These are phyloP conservation scores for Papilio elwesi DNA, from an alignment of 2,888 invertebrate genomes.

Conservation along the genomic window DNA sequence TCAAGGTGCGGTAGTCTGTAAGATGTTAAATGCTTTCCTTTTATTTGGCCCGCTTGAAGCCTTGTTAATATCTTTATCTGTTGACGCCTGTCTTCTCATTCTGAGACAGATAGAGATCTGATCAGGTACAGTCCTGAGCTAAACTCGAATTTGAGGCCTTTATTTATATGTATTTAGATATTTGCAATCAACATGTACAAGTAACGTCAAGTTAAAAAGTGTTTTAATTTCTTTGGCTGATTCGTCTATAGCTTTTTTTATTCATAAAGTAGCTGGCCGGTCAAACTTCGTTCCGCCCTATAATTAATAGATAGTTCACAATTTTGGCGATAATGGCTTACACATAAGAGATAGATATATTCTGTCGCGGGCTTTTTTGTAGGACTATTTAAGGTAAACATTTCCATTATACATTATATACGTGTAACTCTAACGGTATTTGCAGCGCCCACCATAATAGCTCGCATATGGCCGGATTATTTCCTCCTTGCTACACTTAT, in stretches of 20 bases:
- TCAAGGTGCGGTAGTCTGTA: conserved; percentile 38
- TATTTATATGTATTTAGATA: conserved; percentile 39
- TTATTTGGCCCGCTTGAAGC: conserved; percentile 37
- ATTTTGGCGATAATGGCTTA: no score
- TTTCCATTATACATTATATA: no score
- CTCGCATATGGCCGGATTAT: no score
- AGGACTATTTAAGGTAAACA: no score
- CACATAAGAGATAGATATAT: no score
- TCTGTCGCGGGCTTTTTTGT: no score
- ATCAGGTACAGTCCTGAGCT: conserved; percentile 24
- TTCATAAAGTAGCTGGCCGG: no score
- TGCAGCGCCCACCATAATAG: no score
- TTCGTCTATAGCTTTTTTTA: neutral
- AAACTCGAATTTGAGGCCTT: conserved; percentile 8
- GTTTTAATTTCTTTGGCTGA: neutral
- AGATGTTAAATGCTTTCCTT: conserved; percentile 32
- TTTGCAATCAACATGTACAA: conserved; percentile 32
- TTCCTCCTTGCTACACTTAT: no score
- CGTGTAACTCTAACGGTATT: no score
- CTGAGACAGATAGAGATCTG: conserved; percentile 37
- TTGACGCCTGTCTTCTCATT: conserved; percentile 39
- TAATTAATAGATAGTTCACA: no score
- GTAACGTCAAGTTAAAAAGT: neutral
- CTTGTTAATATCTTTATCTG: conserved; percentile 40
- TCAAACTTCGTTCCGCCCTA: no score